phyloP scores from a whole-genome alignment of 1,140 invertebrate genomes.

The Scaptodrosophila lebanonensis region DNA sequence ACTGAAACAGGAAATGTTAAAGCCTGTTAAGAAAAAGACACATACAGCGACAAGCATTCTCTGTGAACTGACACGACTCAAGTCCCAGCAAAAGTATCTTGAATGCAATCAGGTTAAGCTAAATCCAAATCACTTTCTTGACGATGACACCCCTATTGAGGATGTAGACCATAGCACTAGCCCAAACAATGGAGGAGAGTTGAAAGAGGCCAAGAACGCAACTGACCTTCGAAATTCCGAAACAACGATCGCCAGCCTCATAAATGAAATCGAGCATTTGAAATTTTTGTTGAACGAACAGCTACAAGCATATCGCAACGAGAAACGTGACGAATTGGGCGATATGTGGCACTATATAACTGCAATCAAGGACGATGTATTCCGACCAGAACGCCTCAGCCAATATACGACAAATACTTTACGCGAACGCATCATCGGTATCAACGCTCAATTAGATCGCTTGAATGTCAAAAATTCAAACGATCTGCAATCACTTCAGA shows the following conservation, averaged over 20 bases:
- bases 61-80: slow-evolving; percentile 67
- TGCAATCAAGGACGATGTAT: slow-evolving; percentile 56
- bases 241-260: slow-evolving; percentile 18
- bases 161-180: slow-evolving; percentile 2
- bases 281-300: slow-evolving; percentile 41
- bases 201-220: not conserved
- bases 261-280: slow-evolving; percentile 58
- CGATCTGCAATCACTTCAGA: slow-evolving; percentile 40
- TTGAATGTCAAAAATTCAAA: slow-evolving; percentile 41
- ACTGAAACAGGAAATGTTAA: slow-evolving; percentile 21
- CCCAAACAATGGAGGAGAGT: too few species aligned
- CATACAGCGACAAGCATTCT: slow-evolving; percentile 56
- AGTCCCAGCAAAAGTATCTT: slow-evolving; percentile 75
- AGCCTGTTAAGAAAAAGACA: slow-evolving; percentile 7
- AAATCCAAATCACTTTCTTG: slow-evolving; percentile 48
- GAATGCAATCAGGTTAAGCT: slow-evolving; percentile 69
- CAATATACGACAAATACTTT: slow-evolving; percentile 47
- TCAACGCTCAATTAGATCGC: slow-evolving; percentile 48
- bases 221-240: not conserved
- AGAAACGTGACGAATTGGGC: slow-evolving; percentile 44
- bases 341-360: slow-evolving; percentile 58
- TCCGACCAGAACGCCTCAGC: slow-evolving; percentile 48
- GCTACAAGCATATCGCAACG: slow-evolving; percentile 26
- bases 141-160: slow-evolving; percentile 19
- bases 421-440: slow-evolving; percentile 49